phyloP scores from a whole-genome alignment of 2,888 invertebrate species.

The Amiota communis region DNA sequence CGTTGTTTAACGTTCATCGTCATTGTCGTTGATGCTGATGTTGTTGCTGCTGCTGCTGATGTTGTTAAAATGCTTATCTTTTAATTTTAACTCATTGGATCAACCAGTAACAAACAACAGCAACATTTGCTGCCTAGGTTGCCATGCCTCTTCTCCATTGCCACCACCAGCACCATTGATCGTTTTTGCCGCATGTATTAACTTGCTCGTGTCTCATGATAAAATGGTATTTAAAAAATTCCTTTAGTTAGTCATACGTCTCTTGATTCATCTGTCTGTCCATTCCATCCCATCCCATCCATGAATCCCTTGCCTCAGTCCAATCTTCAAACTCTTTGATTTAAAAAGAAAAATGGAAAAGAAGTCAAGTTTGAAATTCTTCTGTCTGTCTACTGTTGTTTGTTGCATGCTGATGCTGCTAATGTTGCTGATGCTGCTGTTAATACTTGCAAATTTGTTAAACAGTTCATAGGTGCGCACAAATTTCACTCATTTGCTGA shows the following conservation, averaged over 20 bases:
- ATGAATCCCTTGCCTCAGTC: slow-evolving; percentile 3
- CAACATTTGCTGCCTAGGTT: slow-evolving; percentile 19
- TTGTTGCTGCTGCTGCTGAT: slow-evolving; percentile 48
- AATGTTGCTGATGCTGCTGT: slow-evolving; percentile 17
- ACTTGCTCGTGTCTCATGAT: slow-evolving; percentile 64
- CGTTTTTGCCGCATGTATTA: slow-evolving; percentile 25
- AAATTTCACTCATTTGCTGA: slow-evolving; percentile 57
- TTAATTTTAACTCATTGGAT: slow-evolving; percentile 71
- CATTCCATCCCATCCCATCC: not conserved
- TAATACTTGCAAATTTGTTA: slow-evolving; percentile 55
- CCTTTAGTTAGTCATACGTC: slow-evolving; percentile 58
- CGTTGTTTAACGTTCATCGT: slow-evolving; percentile 44
- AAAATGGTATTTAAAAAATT: slow-evolving; percentile 70
- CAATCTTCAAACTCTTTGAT: too few relatives aligned
- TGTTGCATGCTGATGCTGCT: not conserved
- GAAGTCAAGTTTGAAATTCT: slow-evolving; percentile 53
- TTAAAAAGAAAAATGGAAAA: too few relatives aligned
- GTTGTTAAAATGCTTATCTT: slow-evolving; percentile 72
- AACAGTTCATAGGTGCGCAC: slow-evolving; percentile 43
- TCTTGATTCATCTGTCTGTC: slow-evolving; percentile 13
- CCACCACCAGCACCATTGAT: too few relatives aligned
- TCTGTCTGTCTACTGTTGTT: not conserved
- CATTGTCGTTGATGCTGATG: slow-evolving; percentile 35
- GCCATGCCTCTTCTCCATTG: slow-evolving; percentile 34
- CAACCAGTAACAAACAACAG: slow-evolving; percentile 50